Percentiles rank a stretch among this genome's conserved stretches.
Conservation (phyloP, 2,113 vertebrate genomes). For the Penelope pileata region DNA sequence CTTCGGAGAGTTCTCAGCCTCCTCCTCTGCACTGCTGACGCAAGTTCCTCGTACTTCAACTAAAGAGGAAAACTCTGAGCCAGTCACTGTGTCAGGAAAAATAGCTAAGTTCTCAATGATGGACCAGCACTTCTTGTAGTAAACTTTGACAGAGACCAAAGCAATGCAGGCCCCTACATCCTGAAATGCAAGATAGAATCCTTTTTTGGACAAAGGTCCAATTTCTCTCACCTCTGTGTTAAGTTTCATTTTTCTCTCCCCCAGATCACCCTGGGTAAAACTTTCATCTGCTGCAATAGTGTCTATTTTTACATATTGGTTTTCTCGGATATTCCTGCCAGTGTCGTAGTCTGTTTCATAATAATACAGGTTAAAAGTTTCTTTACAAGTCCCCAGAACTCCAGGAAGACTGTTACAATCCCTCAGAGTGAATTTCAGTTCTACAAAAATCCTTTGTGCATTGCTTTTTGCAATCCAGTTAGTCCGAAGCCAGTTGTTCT, state of each 20-base stretch:
- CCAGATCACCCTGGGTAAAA: conserved; percentile 99
- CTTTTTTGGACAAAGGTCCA: conserved; percentile 93
- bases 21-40: conserved; percentile 94
- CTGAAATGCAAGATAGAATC: conserved; percentile 99
- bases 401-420: conserved; percentile 99
- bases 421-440: conserved; percentile 99
- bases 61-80: conserved; percentile 98
- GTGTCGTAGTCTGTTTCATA: conserved; percentile 97
- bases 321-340: conserved; percentile 96
- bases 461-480: conserved; percentile 99
- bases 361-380: conserved; percentile 99
- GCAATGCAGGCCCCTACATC: conserved; percentile 98
- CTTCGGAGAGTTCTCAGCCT: conserved; percentile 95
- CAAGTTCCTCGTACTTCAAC: conserved; percentile 97
- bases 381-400: conserved; percentile 98
- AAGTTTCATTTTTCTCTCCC: conserved; percentile 99
- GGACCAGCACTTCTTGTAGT: conserved; percentile 99
- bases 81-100: conserved; percentile 98
- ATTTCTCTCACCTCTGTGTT: conserved; percentile 99
- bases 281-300: conserved; percentile 99
- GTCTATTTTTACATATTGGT: conserved; percentile 98
- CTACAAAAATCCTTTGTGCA: conserved; percentile 99
- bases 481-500: conserved; percentile 99
- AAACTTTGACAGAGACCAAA: conserved; percentile 98
- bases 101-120: conserved; percentile 99